Evolutionary conservation across 2,888 invertebrate genomes (phyloP), one percentile per base, ranked within the genome.

Genomic region (Eristalis tenax): DNA sequence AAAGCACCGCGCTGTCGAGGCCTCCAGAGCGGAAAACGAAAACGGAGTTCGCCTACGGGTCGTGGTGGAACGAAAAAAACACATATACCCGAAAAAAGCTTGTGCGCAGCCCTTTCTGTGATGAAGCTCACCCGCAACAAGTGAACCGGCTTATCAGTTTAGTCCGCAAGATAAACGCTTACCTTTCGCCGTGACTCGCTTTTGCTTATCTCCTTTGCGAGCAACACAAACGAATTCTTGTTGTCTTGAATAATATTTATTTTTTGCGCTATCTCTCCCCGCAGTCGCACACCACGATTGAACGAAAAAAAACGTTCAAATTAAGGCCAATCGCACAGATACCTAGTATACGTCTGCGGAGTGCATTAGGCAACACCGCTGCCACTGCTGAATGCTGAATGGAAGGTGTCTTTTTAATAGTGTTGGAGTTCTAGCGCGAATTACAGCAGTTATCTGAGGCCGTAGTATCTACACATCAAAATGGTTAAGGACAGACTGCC

Each of bases 401-500:
- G 64, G 38, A 77, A 59, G 56, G 35, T 13, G 59, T 38, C 26
- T 38, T 63, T 38, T 4, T 26, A 65, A 40, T 61, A 63, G 32
- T 32, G 8, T n/a, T n/a, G 26, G 26, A 68, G 26, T 23, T 59
- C 38, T 28, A 11, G 32, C 18, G 26, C 11, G 11, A 50, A 50
- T 43, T n/a, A 61, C 28, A 57, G 32, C 65, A 26, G 5, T 32
- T 43, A 57, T 64, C 23, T 71, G 50, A 70, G 56, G 59, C 66
- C 71, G 64, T 57, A 56, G 66, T 74, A 18, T 50, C 59, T 59
- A 26, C 26, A 23, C 26, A 35, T 70, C 75, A 77, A 87, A 89
- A 92, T 92, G 92, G 91, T 91, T 83, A 90, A 90, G 91, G 92
- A 92, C 88, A 91, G 92, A 88, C 90, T 92, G 77, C 91, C 92